These are phyloP conservation scores for Drosophila longiperda DNA, from an alignment of 2,888 invertebrate genomes.

Conservation along the genomic window DNA sequence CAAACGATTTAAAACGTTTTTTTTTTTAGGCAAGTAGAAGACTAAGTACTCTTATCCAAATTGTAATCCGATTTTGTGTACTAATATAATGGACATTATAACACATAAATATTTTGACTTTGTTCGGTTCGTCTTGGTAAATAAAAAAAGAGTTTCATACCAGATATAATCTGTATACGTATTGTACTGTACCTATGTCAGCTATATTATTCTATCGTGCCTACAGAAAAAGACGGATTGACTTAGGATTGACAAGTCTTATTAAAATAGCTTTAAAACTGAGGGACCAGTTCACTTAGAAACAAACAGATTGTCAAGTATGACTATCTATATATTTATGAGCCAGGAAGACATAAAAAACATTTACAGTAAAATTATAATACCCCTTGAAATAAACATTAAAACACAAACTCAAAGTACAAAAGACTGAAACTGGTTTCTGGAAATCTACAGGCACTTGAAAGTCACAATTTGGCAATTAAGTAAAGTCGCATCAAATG, in stretches of 20 bases:
- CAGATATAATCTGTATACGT: background rate
- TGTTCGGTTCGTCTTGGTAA: background rate
- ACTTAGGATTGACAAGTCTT: background rate
- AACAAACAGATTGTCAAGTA: background rate
- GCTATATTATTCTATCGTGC: too few species aligned
- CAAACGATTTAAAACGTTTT: background rate
- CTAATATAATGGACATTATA: background rate
- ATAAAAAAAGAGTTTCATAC: background rate
- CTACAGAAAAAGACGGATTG: background rate
- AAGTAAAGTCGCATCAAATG: constrained; percentile 17
- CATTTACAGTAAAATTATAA: background rate
- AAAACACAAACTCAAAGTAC: constrained; percentile 31
- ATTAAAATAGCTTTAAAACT: background rate
- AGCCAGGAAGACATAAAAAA: background rate
- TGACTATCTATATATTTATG: background rate
- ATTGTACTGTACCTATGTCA: too few species aligned
- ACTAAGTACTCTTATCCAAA: background rate
- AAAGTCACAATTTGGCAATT: constrained; percentile 20
- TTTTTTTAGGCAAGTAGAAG: background rate
- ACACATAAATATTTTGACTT: background rate
- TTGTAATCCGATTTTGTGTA: background rate
- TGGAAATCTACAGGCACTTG: background rate
- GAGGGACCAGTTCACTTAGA: background rate
- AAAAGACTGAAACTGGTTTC: constrained; percentile 35
- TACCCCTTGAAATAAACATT: background rate